These are phyloP conservation scores for Styela plicata DNA, from an alignment of 23 tunicate genomes.

Conservation along the genomic window DNA sequence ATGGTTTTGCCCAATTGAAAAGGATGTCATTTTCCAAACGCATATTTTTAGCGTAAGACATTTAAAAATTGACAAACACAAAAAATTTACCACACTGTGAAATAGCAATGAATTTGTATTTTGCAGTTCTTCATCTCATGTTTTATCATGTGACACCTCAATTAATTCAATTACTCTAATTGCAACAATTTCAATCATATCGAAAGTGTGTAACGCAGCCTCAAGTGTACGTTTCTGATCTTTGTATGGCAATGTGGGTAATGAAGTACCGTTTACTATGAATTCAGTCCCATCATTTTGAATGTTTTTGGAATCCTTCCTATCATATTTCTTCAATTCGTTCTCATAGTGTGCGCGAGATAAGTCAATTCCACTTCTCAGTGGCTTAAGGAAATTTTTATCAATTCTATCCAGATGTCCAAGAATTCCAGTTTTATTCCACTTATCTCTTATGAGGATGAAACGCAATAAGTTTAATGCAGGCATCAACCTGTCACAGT, in stretches of 20 bases:
- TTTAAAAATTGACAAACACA: no score
- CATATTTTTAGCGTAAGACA: no score
- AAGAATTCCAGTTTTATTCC: constrained; percentile 46
- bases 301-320: background rate
- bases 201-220: constrained; percentile 55
- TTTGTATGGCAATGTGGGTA: constrained; percentile 33
- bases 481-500: constrained; percentile 52
- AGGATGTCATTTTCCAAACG: no score
- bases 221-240: constrained; percentile 45
- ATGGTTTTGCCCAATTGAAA: no score
- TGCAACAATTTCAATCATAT: constrained; percentile 42
- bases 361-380: constrained; percentile 47
- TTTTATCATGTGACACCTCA: background rate
- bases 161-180: constrained; percentile 4
- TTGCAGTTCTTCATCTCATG: no score
- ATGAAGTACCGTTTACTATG: constrained; percentile 24
- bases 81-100: no score
- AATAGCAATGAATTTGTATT: no score
- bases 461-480: constrained; percentile 57
- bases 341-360: constrained; percentile 59
- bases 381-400: constrained; percentile 22
- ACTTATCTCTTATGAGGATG: constrained; percentile 40
- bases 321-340: constrained; percentile 37
- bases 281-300: constrained; percentile 19
- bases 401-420: constrained; percentile 10